Evolutionary conservation across 1,140 invertebrate species (phyloP), one percentile per base, ranked within the genome.

Genomic region (Cherax quadricarinatus): DNA sequence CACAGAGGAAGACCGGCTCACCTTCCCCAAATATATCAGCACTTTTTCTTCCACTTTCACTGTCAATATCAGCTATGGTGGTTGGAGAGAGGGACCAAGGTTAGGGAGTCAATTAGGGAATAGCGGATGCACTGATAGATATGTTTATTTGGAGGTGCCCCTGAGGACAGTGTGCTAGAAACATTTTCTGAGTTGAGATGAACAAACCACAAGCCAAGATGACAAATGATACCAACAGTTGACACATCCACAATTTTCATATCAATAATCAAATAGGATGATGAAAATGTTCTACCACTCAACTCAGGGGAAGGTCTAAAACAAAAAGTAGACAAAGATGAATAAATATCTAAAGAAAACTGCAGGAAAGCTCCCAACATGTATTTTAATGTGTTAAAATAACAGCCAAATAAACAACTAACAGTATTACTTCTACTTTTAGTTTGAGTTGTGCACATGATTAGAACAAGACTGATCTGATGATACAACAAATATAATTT

Each of bases 51-150:
- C 90, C 90, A 78, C 88, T 80, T 75, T 82, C 90, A 86, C 83
- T 86, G 83, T 81, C 79, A 81, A 60, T 89, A 81, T 86, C 83
- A 86, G 84, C 82, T 80, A 91, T 86, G 84, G 90, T 91, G 90
- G 90, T 91, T 91, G 90, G 90, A 91, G 90, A 91, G 90, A 80
- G 85, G 86, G 86, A 88, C 49, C 48, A 80, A 79, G 86, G 86
- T 88, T 78, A 79, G 86, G 86, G 73, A 62, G 48, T 66, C 79
- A 60, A 60, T 88, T 80, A 81, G 86, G 62, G 87, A 66, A 79
- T 78, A 41, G 70, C 53, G 57, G 51, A 83, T 83, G 81, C 70
- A 75, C 70, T 75, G 70, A 75, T 30, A 75, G n/a, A 75, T 30
- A 75, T 1, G n/a, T 75, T 75, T 75, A 66, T 75, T 30, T 75